Evolutionary conservation across 2,888 invertebrate species (phyloP).

Genomic region (Zonitis immaculata): DNA sequence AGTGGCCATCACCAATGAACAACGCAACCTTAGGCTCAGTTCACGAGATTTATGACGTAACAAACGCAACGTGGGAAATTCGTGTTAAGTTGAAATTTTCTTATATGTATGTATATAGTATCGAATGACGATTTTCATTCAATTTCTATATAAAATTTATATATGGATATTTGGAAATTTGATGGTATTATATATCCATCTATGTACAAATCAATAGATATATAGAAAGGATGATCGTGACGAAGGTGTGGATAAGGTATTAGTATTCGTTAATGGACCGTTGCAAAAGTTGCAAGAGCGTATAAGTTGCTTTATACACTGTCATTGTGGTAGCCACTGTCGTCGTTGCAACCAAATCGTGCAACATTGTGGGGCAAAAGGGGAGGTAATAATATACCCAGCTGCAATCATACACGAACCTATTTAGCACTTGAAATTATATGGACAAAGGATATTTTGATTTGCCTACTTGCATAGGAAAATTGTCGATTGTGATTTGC

Average conservation of each 20-base stretch:
- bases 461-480: constrained; percentile 29
- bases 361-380: constrained; percentile 27
- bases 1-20: constrained; percentile 25
- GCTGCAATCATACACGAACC: constrained; percentile 31
- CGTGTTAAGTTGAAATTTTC: constrained; percentile 10
- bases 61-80: constrained; percentile 16
- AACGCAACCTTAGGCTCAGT: constrained; percentile 19
- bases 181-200: not conserved
- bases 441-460: constrained; percentile 32
- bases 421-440: constrained; percentile 38
- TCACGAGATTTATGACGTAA: constrained; percentile 16
- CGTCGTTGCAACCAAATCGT: constrained; percentile 30
- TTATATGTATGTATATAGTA: too few relatives aligned
- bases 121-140: not conserved
- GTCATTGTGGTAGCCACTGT: constrained; percentile 29
- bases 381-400: constrained; percentile 32
- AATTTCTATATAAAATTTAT: not conserved
- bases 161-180: not conserved
- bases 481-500: constrained; percentile 18
- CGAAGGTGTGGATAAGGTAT: constrained; percentile 6
- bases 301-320: constrained; percentile 21
- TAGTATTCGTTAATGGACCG: constrained; percentile 25
- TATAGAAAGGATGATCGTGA: constrained; percentile 4
- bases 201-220: too few relatives aligned
- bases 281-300: constrained; percentile 21